A percentile compares a stretch with the other conserved stretches of the same genome.
phyloP scores from a whole-genome alignment of 2,113 vertebrate genomes.

The Ptychochromis oligacanthus region DNA sequence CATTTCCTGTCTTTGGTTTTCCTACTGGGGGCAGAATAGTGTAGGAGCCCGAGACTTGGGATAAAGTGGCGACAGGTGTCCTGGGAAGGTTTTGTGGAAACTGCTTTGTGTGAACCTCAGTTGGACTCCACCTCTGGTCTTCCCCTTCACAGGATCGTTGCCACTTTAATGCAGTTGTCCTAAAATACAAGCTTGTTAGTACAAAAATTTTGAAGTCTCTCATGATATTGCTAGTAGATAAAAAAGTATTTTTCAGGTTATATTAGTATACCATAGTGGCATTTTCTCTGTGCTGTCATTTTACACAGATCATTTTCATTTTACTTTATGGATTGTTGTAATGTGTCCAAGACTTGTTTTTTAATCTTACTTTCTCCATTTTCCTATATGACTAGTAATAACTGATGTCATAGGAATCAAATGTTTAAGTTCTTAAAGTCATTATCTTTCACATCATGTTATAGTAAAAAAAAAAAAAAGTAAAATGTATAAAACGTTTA shows the following conservation, averaged over 20 bases:
- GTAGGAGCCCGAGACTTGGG: conserved; percentile 29
- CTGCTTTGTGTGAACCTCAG: conserved; percentile 21
- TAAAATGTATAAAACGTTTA: neutral
- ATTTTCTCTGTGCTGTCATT: neutral
- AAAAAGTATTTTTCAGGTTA: neutral
- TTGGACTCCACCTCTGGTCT: conserved; percentile 3
- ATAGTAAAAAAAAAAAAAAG: neutral
- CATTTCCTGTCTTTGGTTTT: conserved; percentile 44
- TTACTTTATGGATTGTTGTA: neutral
- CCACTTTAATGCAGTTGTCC: conserved; percentile 27
- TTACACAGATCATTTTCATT: neutral
- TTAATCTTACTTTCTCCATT: neutral
- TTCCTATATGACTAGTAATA: too few species aligned
- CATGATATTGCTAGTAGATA: neutral
- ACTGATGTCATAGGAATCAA: neutral
- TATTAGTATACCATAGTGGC: neutral
- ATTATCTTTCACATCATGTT: neutral
- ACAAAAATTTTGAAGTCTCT: neutral
- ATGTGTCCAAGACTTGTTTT: neutral
- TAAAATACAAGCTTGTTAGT: conserved; percentile 50
- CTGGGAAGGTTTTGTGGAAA: conserved; percentile 15
- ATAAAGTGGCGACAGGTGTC: neutral
- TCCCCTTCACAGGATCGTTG: conserved; percentile 42
- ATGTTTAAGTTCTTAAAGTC: neutral
- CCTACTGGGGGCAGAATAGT: conserved; percentile 78